These are phyloP conservation scores for Holothuria leucospilota DNA, from an alignment of 53 echinoderm and acorn worm species.

Conservation along the genomic window DNA sequence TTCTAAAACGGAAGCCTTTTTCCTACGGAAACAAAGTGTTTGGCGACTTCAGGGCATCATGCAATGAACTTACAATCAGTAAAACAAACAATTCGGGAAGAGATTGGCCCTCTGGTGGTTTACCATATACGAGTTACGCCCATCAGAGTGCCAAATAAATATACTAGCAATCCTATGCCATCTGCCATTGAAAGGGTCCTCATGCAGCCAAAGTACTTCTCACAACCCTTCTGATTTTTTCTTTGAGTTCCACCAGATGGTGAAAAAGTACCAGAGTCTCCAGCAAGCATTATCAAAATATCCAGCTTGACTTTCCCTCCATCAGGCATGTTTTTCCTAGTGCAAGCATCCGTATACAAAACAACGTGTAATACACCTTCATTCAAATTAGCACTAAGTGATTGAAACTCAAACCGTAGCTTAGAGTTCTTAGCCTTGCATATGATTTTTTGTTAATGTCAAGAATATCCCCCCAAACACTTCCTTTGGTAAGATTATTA, in stretches of 20 bases:
- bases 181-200: slow-evolving; percentile 49
- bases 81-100: background rate
- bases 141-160: background rate
- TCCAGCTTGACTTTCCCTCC: slow-evolving; percentile 36
- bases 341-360: no score
- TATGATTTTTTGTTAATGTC: slow-evolving; percentile 8
- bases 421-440: slow-evolving; percentile 3
- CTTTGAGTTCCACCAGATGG: slow-evolving; percentile 39
- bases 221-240: slow-evolving; percentile 13
- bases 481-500: slow-evolving; percentile 20
- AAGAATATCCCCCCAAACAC: slow-evolving; percentile 30
- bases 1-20: background rate
- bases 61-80: slow-evolving; percentile 27
- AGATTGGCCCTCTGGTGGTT: background rate
- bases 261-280: slow-evolving; percentile 24
- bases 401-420: background rate
- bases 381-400: no score
- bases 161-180: slow-evolving; percentile 12
- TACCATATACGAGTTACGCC: slow-evolving; percentile 1
- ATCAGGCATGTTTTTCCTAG: slow-evolving; percentile 38
- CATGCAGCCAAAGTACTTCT: no score
- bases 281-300: slow-evolving; percentile 11
- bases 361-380: no score
- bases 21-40: background rate
- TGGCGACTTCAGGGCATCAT: slow-evolving; percentile 8